A percentile compares a stretch with the other conserved stretches of the same genome.
These are phyloP conservation scores for Dorcus parallelipipedus DNA, from an alignment of 2,888 invertebrate species.

Conservation along the genomic window DNA sequence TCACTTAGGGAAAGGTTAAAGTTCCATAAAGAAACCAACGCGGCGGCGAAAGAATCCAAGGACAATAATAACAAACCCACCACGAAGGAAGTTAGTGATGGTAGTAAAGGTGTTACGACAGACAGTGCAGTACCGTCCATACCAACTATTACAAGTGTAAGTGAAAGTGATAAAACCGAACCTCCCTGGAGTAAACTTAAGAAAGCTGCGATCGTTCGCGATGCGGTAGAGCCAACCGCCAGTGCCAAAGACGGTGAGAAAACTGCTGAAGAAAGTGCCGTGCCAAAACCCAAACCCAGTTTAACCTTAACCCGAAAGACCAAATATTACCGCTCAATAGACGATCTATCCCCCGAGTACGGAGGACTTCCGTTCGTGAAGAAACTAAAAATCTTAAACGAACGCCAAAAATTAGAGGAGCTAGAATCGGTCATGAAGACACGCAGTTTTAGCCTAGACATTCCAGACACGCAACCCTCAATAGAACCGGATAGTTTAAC, in stretches of 20 bases:
- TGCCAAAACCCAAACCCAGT: slow-evolving; percentile 31
- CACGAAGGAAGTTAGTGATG: slow-evolving; percentile 23
- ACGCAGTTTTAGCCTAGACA: slow-evolving; percentile 78
- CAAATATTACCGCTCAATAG: slow-evolving; percentile 78
- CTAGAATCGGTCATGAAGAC: slow-evolving; percentile 72
- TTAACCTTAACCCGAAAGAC: slow-evolving; percentile 42
- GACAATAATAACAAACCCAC: slow-evolving; percentile 7
- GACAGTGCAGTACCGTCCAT: slow-evolving; percentile 16
- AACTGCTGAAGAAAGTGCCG: slow-evolving; percentile 7
- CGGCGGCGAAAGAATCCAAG: slow-evolving; percentile 33
- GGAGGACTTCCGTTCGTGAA: slow-evolving; percentile 84
- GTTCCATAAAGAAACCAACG: slow-evolving; percentile 36
- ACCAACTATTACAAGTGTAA: slow-evolving; percentile 38
- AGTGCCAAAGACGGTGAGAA: slow-evolving; percentile 4
- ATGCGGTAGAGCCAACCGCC: slow-evolving; percentile 28
- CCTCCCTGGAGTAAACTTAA: slow-evolving; percentile 72
- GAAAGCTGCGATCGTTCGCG: slow-evolving; percentile 64
- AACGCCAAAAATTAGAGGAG: slow-evolving; percentile 80
- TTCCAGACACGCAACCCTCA: slow-evolving; percentile 56
- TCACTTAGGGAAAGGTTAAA: slow-evolving; percentile 36
- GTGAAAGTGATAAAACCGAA: slow-evolving; percentile 49
- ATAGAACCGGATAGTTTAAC: slow-evolving; percentile 58
- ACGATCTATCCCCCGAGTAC: slow-evolving; percentile 84
- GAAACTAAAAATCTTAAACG: slow-evolving; percentile 83
- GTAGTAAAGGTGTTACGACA: slow-evolving; percentile 5